Percentiles rank a stretch among this genome's conserved stretches.
These are phyloP conservation scores for Thamnophis elegans DNA, from an alignment of 2,797 vertebrate species.

Conservation along the genomic window DNA sequence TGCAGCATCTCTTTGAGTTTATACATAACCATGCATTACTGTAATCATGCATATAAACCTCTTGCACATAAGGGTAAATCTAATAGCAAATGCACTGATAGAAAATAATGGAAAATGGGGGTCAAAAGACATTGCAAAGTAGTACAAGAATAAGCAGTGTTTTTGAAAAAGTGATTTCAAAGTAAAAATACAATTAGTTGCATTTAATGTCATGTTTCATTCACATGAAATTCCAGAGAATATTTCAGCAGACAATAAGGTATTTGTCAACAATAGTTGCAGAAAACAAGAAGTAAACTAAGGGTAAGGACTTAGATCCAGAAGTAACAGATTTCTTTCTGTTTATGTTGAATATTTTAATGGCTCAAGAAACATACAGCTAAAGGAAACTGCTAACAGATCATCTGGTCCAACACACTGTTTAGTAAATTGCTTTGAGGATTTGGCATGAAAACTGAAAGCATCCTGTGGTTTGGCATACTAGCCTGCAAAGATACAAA, in stretches of 20 bases:
- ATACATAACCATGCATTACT: background rate
- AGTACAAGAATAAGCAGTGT: constrained; percentile 29
- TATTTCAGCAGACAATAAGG: constrained; percentile 52
- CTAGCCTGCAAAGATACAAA: background rate
- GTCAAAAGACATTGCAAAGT: constrained; percentile 42
- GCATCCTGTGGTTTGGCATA: background rate
- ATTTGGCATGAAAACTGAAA: constrained; percentile 3
- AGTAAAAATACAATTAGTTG: constrained; percentile 47
- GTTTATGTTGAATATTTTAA: constrained; percentile 11
- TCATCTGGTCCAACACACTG: background rate
- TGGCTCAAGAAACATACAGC: constrained; percentile 29
- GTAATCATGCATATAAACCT: constrained; percentile 1
- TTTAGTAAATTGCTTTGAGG: constrained; percentile 12
- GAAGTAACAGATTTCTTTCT: constrained; percentile 35
- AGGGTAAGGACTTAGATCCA: constrained; percentile 34
- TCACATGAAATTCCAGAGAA: constrained; percentile 27
- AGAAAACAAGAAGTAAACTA: constrained; percentile 44
- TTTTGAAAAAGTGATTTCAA: constrained; percentile 36
- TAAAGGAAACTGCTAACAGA: background rate
- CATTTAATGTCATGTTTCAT: background rate
- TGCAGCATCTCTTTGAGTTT: constrained; percentile 21
- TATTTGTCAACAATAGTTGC: constrained; percentile 55
- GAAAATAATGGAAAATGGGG: constrained; percentile 45
- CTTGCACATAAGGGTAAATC: constrained; percentile 25
- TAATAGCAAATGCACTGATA: background rate